Conservation (phyloP, 1,140 invertebrate genomes). For the Drosophila quadrilineata region DNA sequence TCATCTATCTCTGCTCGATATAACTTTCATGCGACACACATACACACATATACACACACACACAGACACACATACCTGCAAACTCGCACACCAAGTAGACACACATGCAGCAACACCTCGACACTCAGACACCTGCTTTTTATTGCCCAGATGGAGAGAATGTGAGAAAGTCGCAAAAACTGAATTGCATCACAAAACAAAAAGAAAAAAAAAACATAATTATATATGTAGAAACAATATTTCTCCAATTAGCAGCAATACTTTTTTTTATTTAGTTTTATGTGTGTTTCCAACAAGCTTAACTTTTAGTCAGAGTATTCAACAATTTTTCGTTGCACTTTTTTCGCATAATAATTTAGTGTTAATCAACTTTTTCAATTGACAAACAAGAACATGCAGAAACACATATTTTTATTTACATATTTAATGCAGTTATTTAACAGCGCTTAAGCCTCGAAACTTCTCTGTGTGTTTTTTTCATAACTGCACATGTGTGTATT, state of each 20-base stretch:
- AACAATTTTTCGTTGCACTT: not conserved
- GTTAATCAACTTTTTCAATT: conserved; percentile 38
- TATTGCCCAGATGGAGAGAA: conserved; percentile 39
- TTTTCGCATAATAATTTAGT: not conserved
- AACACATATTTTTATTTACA: conserved; percentile 15
- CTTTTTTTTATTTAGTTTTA: conserved; percentile 1
- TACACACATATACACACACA: conserved; percentile 7
- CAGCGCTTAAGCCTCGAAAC: conserved; percentile 30
- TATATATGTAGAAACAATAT: not conserved
- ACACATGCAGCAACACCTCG: conserved; percentile 17
- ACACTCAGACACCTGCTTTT: conserved; percentile 53
- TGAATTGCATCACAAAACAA: too few species aligned
- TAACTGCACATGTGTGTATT: not conserved
- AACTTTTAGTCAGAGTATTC: conserved; percentile 8
- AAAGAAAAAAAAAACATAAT: too few species aligned
- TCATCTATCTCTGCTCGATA: conserved; percentile 4
- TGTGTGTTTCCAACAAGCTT: conserved; percentile 8
- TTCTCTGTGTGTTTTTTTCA: conserved; percentile 7
- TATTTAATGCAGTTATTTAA: conserved; percentile 26
- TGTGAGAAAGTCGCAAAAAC: conserved; percentile 21
- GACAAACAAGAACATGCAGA: too few species aligned
- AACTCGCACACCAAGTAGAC: conserved; percentile 24
- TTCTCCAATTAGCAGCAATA: conserved; percentile 26
- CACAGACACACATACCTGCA: conserved; percentile 12
- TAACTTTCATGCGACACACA: not conserved